Evolutionary conservation across 2,888 invertebrate species (phyloP).

Genomic region (Pheosia gnoma): DNA sequence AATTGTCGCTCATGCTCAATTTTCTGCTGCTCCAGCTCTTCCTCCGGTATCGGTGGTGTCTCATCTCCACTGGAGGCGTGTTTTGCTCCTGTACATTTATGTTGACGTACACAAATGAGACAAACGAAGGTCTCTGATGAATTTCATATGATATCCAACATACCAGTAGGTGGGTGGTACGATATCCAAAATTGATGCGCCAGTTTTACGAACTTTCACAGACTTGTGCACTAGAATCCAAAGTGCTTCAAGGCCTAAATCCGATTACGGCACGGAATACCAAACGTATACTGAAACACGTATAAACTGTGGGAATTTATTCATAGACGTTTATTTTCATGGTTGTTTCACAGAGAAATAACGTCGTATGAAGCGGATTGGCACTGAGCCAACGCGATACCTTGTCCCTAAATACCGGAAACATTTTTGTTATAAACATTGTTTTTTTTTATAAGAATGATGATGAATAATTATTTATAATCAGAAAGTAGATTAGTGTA

Average conservation of each 20-base stretch:
- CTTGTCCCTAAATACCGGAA: constrained; percentile 6
- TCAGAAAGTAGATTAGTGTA: no score
- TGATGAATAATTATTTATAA: no score
- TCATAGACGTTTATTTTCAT: constrained; percentile 80
- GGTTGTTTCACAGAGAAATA: constrained; percentile 54
- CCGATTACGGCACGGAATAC: constrained; percentile 33
- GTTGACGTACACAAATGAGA: neutral
- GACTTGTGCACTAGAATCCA: constrained; percentile 14
- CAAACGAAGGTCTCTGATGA: neutral
- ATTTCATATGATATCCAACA: constrained; percentile 29
- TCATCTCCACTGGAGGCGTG: constrained; percentile 82
- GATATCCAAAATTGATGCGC: constrained; percentile 95
- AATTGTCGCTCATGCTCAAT: constrained; percentile 86
- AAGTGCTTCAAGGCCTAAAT: constrained; percentile 27
- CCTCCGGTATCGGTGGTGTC: constrained; percentile 77
- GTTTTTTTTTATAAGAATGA: no score
- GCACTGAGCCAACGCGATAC: constrained; percentile 57
- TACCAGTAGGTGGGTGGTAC: constrained; percentile 91
- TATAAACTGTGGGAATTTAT: constrained; percentile 67
- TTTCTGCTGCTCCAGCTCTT: constrained; percentile 84
- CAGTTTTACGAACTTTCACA: constrained; percentile 81
- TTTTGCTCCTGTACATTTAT: constrained; percentile 61
- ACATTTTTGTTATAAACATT: neutral
- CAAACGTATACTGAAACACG: constrained; percentile 49
- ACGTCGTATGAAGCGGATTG: constrained; percentile 56